These are phyloP conservation scores for Schizotus pectinicornis DNA, from an alignment of 2,888 invertebrate species.

Conservation along the genomic window DNA sequence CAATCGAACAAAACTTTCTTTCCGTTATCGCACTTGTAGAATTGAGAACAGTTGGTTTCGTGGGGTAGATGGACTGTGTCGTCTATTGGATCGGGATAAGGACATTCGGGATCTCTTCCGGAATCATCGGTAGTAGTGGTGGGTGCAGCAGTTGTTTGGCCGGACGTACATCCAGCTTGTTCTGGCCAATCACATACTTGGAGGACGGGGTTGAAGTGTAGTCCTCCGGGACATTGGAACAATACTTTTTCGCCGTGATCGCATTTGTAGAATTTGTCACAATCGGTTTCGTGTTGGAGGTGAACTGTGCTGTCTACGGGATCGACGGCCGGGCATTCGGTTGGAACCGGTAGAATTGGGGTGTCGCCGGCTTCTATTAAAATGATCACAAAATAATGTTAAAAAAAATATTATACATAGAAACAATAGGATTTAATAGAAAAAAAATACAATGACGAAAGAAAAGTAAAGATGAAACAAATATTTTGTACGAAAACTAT, in stretches of 20 bases:
- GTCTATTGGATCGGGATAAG: slow-evolving; percentile 12
- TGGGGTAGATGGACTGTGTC: slow-evolving; percentile 24
- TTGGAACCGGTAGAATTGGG: slow-evolving; percentile 20
- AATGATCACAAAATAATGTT: background rate
- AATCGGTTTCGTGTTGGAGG: slow-evolving; percentile 24
- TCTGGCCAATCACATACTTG: slow-evolving; percentile 23
- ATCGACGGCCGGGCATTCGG: slow-evolving; percentile 14
- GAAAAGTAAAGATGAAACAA: no score
- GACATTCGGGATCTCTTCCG: slow-evolving; percentile 5
- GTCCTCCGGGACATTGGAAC: slow-evolving; percentile 7
- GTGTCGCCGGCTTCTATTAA: slow-evolving; percentile 26
- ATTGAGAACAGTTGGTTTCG: slow-evolving; percentile 10
- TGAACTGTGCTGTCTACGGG: slow-evolving; percentile 8
- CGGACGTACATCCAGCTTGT: slow-evolving; percentile 8
- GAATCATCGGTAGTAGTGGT: no score
- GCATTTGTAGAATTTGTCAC: slow-evolving; percentile 16
- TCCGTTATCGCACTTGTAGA: slow-evolving; percentile 40
- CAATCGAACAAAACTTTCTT: slow-evolving; percentile 34
- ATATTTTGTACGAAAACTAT: no score
- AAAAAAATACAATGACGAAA: no score
- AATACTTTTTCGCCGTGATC: slow-evolving; percentile 19
- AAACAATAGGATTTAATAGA: no score
- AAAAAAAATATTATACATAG: background rate
- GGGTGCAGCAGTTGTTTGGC: background rate
- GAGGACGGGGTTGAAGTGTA: slow-evolving; percentile 10